Conservation (phyloP, 2,888 invertebrate genomes). For the Scaptomyza cyrtandrae region DNA sequence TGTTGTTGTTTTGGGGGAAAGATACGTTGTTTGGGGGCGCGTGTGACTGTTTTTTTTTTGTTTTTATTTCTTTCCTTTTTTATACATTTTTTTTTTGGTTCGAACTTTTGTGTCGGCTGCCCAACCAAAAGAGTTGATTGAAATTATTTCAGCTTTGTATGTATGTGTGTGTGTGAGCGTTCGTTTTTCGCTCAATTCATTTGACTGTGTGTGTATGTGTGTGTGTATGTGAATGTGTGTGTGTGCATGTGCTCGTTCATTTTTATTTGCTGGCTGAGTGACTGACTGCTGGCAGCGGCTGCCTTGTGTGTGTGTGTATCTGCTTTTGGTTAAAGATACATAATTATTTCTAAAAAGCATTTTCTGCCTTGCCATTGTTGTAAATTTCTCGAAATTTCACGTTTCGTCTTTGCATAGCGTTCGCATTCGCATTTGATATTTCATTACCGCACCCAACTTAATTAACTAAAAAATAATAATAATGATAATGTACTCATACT, state of each 20-base stretch:
- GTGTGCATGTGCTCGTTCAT: conserved; percentile 44
- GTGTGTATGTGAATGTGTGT: conserved; percentile 6
- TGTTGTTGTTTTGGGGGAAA: conserved; percentile 16
- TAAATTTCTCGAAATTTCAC: conserved; percentile 81
- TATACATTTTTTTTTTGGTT: conserved; percentile 26
- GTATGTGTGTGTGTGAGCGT: conserved; percentile 25
- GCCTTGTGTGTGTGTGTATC: conserved; percentile 51
- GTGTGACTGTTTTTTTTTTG: conserved; percentile 68
- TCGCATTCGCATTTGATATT: conserved; percentile 36
- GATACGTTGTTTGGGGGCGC: conserved; percentile 64
- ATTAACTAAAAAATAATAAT: conserved; percentile 23
- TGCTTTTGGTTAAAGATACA: conserved; percentile 81
- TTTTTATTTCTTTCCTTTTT: conserved; percentile 41
- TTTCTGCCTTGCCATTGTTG: conserved; percentile 83
- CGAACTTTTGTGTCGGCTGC: conserved; percentile 31
- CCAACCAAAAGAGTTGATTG: conserved; percentile 77
- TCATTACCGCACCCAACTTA: conserved; percentile 49
- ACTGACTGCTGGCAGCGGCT: conserved; percentile 48
- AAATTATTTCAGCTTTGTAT: conserved; percentile 70
- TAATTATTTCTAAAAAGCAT: conserved; percentile 83
- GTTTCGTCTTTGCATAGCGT: conserved; percentile 46
- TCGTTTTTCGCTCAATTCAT: conserved; percentile 50
- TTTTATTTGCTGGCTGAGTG: conserved; percentile 65
- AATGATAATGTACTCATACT: conserved; percentile 5
- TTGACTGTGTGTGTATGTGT: conserved; percentile 18